Percentiles rank a stretch among this genome's conserved stretches.
Evolutionary conservation across 2,888 invertebrate genomes (phyloP).

Genomic region (Phrixothrix hirtus): DNA sequence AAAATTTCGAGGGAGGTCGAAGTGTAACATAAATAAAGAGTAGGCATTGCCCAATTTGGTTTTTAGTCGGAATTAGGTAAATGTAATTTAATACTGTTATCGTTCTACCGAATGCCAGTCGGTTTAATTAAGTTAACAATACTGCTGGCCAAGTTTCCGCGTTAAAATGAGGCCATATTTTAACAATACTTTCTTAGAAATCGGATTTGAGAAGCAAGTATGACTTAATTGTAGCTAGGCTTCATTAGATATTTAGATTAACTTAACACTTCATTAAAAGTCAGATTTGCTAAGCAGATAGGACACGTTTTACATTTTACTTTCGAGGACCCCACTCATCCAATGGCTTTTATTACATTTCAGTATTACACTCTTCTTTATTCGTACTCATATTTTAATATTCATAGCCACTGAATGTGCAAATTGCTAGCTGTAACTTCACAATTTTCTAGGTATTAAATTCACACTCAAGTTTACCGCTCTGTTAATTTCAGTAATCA

Average conservation of each 20-base stretch:
- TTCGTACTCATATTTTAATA: slow-evolving; percentile 17
- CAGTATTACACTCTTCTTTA: slow-evolving; percentile 8
- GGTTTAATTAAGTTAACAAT: slow-evolving; percentile 23
- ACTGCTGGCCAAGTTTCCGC: slow-evolving; percentile 12
- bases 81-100: slow-evolving; percentile 19
- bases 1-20: slow-evolving; percentile 1
- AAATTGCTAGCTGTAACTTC: slow-evolving; percentile 18
- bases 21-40: slow-evolving; percentile 14
- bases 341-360: slow-evolving; percentile 19
- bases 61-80: slow-evolving; percentile 17
- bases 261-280: slow-evolving; percentile 25
- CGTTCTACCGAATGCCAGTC: slow-evolving; percentile 15
- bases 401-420: slow-evolving; percentile 23
- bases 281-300: slow-evolving; percentile 24
- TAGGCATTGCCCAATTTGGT: slow-evolving; percentile 13
- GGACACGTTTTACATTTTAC: slow-evolving; percentile 26
- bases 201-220: slow-evolving; percentile 13
- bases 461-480: slow-evolving; percentile 16
- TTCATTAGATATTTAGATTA: slow-evolving; percentile 29
- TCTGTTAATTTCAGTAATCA: slow-evolving; percentile 16
- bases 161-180: slow-evolving; percentile 15
- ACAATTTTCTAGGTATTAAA: slow-evolving; percentile 18
- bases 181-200: slow-evolving; percentile 24
- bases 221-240: slow-evolving; percentile 25
- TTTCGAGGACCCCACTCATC: slow-evolving; percentile 8